Conservation (phyloP, 2,113 vertebrate genomes). For the Phylloscopus trochiloides region DNA sequence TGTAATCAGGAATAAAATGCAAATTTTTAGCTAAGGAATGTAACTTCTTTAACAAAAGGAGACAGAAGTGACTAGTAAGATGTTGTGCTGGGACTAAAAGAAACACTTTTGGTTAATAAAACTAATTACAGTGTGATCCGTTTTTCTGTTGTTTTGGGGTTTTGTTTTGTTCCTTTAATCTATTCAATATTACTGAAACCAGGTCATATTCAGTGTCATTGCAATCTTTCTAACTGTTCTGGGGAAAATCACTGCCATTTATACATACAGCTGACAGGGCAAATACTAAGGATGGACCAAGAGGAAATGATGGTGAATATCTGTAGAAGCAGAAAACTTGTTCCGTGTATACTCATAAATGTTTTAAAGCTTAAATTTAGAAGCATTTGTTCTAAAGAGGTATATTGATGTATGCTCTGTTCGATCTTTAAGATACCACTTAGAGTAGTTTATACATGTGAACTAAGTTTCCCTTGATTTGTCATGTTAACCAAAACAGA, state of each 20-base stretch:
- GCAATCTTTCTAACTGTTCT: neutral
- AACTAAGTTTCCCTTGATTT: neutral
- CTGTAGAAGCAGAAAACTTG: neutral
- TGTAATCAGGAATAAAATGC: conserved; percentile 30
- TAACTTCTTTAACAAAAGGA: neutral
- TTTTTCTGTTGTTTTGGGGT: neutral
- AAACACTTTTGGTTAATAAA: neutral
- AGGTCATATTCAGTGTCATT: neutral
- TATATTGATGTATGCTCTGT: neutral
- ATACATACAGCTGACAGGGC: neutral
- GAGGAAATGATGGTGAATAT: neutral
- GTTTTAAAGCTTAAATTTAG: neutral
- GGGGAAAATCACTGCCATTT: neutral
- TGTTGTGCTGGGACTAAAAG: neutral
- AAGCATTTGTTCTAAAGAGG: neutral
- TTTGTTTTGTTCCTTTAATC: neutral
- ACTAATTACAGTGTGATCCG: neutral
- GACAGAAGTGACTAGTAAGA: neutral
- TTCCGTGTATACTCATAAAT: neutral
- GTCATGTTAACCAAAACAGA: neutral
- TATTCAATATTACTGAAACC: neutral
- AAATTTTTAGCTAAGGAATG: neutral
- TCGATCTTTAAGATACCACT: neutral
- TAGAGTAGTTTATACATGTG: neutral
- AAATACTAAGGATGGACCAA: neutral